phyloP scores from a whole-genome alignment of 1,140 invertebrate species.

The Augochlora pura region DNA sequence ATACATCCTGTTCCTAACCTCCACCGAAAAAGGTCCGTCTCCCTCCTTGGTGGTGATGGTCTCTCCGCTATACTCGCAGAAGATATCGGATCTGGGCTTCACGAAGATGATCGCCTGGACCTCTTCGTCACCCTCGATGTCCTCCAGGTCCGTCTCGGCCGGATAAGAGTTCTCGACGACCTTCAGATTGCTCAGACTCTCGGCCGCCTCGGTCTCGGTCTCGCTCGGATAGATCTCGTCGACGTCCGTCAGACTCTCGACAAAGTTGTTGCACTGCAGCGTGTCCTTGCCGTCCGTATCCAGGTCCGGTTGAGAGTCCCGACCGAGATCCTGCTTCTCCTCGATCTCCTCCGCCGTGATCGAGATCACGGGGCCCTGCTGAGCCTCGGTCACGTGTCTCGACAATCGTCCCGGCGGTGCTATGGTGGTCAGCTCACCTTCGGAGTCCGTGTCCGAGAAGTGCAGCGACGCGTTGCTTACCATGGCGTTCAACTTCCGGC shows the following conservation, averaged over 20 bases:
- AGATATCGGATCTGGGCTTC: slow-evolving; percentile 64
- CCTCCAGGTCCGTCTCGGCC: slow-evolving; percentile 75
- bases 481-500: slow-evolving; percentile 73
- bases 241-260: slow-evolving; percentile 74
- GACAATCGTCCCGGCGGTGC: slow-evolving; percentile 35
- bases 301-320: slow-evolving; percentile 22
- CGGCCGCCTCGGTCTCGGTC: slow-evolving; percentile 55
- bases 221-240: slow-evolving; percentile 77
- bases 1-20: slow-evolving; percentile 75
- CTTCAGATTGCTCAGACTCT: slow-evolving; percentile 30
- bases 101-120: slow-evolving; percentile 63
- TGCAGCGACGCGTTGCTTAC: slow-evolving; percentile 77
- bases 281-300: slow-evolving; percentile 39
- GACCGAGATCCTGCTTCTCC: background rate
- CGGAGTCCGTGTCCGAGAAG: slow-evolving; percentile 78
- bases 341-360: slow-evolving; percentile 67
- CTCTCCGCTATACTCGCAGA: slow-evolving; percentile 73
- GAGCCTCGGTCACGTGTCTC: slow-evolving; percentile 18
- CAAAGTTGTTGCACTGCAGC: slow-evolving; percentile 64
- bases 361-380: slow-evolving; percentile 68
- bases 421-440: slow-evolving; percentile 73
- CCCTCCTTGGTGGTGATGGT: slow-evolving; percentile 78
- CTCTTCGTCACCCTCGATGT: slow-evolving; percentile 72
- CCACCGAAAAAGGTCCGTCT: slow-evolving; percentile 77
- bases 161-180: slow-evolving; percentile 56